Base-by-base conservation (phyloP, 2,113 vertebrate species). In the Redunca redunca region DNA sequence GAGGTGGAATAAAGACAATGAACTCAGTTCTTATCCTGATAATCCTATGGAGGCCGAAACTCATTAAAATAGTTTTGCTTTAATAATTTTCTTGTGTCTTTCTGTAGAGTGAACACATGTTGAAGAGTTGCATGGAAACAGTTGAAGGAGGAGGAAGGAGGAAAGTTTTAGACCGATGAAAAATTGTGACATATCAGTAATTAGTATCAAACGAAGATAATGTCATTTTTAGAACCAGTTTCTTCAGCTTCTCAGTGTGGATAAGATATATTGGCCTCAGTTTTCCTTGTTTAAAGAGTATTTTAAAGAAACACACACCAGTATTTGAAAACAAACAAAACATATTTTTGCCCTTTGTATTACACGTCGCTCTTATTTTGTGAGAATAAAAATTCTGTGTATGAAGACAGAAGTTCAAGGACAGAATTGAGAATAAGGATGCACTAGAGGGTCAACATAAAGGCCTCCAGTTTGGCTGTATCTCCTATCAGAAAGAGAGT, bases 51-150 rank as follows among this genome's bases (percentile, higher is more conserved):
- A 90, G 53, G 48, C 71, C 77, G 62, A 93, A 95, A 97, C 84
- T 97, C 64, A 90, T 97, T 94, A 96, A 91, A 88, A 77, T 30
- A 90, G 48, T 78, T 96, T 91, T 96, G 21, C 62, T 90, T 90
- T 94, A 90, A 85, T 97, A 94, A 95, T 64, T 43, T 93, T 87
- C 78, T 10, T 57, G 1, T 81, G 64, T 88, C 25, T 96, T 95
- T 94, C 53, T 93, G 9, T 21, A 93, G 71, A 60, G 57, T n/a
- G 48, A 89, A 94, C 43, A 90, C 21, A 25, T 62, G 46, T 40
- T 93, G 6, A 80, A 90, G 30, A 87, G 26, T 50, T 87, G 5
- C 13, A 81, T 50, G 71, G 48, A 74, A 62, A 46, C 13, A 87
- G 21, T 11, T 90, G 17, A 23, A 1, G 12, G 7, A 94, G n/a